phyloP scores from a whole-genome alignment of 2,888 invertebrate genomes.

The Tryphoninae sp. region DNA sequence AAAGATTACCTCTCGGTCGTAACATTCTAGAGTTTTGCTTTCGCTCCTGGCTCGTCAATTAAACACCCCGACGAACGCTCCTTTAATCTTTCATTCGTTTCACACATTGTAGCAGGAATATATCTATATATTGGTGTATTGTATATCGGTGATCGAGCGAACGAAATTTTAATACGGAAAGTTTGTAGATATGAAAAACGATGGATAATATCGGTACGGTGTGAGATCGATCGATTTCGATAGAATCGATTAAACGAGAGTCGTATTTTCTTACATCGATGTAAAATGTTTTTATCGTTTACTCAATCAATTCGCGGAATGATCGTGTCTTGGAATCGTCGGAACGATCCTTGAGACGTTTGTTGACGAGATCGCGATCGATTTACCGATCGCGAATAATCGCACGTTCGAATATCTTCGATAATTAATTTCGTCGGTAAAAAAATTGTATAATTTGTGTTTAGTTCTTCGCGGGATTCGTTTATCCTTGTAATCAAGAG shows the following conservation, averaged over 20 bases:
- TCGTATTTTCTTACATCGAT: not conserved
- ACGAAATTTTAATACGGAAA: no score
- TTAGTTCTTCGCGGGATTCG: not conserved
- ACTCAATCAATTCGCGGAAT: slow-evolving; percentile 38
- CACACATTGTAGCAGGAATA: not conserved
- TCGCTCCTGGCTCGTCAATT: slow-evolving; percentile 18
- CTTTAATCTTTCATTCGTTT: slow-evolving; percentile 15
- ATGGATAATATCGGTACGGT: no score
- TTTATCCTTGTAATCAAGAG: not conserved
- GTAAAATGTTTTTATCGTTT: slow-evolving; percentile 31
- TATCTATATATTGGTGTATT: not conserved
- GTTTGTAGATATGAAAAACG: no score
- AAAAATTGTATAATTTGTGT: not conserved
- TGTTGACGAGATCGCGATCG: not conserved
- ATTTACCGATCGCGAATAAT: not conserved
- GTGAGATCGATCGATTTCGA: no score
- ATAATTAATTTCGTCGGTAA: no score
- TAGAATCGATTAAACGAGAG: not conserved
- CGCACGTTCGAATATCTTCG: no score
- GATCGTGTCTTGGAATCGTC: not conserved
- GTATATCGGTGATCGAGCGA: no score
- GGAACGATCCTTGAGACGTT: not conserved
- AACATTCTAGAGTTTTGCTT: slow-evolving; percentile 31
- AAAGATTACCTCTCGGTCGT: slow-evolving; percentile 35
- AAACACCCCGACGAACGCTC: slow-evolving; percentile 5